Evolutionary conservation across 2,113 vertebrate species (phyloP), one percentile per base, ranked within the genome.

Genomic region (Aptenodytes forsteri): DNA sequence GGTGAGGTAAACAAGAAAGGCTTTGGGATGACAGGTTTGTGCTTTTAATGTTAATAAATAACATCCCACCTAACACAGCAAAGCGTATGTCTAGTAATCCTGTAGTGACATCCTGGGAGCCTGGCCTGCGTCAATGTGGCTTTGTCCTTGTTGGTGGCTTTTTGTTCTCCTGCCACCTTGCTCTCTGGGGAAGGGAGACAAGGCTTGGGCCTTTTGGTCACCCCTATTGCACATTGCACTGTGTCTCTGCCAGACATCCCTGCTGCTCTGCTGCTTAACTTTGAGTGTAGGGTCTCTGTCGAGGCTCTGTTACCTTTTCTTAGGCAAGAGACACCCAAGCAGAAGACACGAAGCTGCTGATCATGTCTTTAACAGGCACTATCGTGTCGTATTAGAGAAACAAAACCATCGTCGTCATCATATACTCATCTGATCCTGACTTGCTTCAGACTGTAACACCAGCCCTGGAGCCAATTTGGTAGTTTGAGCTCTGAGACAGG

Each of bases 151-250:
- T 5, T 40, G 72, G 50, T 77, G 77, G 55, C 50, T 73, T 66
- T 69, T 49, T 89, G 40, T 64, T 42, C 50, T 86, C 40, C 62
- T 77, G 36, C 49, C 40, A 26, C 58, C 46, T 70, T 50, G 11
- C 9, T 47, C 29, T n/a, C 50, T 0, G 0, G 30, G 67, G 54
- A 67, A 42, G 30, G 32, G 38, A 8, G 21, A 11, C 26, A 6
- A 23, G 11, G 23, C 36, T 2, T 50, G 42, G 22, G 17, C 27
- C 25, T 90, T 50, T 47, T 29, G 61, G 34, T 50, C 38, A 32
- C 16, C 34, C 22, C 21, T n/a, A 0, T 11, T 32, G 42, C 5
- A 1, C 17, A 1, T 46, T 5, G 1, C 5, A 1, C 8, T 8
- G 17, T 9, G 21, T 16, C 29, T 59, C 25, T 71, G 23, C 71